Percentiles rank a stretch among this genome's conserved stretches.
phyloP scores from a whole-genome alignment of 2,888 invertebrate species.

The Mantis religiosa region DNA sequence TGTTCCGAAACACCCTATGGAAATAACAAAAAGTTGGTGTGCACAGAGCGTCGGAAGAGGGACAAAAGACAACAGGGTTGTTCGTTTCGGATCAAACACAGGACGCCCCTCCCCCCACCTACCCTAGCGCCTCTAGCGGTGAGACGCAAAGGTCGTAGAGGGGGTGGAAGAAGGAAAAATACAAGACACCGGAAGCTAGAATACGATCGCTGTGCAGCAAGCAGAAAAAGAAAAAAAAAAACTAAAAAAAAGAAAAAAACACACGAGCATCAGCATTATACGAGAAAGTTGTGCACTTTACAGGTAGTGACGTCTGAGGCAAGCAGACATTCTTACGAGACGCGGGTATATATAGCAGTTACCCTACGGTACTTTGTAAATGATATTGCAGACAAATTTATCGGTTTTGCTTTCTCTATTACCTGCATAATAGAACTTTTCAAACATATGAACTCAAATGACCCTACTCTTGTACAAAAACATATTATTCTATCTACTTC shows the following conservation, averaged over 20 bases:
- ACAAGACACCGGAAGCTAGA: background rate
- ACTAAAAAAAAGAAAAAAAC: no score
- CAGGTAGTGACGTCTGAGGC: background rate
- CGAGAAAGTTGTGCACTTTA: background rate
- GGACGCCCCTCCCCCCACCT: background rate
- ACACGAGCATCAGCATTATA: background rate
- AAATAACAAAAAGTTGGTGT: background rate
- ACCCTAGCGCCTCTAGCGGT: background rate
- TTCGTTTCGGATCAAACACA: background rate
- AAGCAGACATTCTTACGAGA: no score
- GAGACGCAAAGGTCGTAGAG: background rate
- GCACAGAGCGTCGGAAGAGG: background rate
- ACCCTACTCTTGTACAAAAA: no score
- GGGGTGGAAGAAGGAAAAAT: background rate
- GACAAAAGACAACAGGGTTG: background rate
- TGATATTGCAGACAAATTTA: no score
- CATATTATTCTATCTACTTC: no score
- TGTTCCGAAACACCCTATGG: background rate
- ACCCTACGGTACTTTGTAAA: no score
- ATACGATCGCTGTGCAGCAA: background rate
- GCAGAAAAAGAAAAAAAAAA: background rate
- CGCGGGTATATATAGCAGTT: no score
- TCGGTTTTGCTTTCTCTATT: no score
- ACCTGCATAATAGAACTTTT: no score
- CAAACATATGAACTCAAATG: no score